Conservation (phyloP, 2,113 vertebrate species). For the Puma concolor region DNA sequence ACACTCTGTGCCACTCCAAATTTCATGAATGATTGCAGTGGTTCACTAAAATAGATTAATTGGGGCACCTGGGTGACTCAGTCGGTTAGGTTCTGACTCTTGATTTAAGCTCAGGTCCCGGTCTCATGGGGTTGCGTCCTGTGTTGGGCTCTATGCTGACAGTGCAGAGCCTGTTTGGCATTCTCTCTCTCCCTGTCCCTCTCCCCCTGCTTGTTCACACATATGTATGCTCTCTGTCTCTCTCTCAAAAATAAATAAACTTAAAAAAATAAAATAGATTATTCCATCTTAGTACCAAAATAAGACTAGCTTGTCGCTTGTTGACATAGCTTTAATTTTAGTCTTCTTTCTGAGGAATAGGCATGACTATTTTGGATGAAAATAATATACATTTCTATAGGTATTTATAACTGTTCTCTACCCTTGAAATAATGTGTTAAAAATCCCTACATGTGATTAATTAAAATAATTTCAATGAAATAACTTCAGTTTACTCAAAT, state of each 20-base stretch:
- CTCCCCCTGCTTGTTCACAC: too few species aligned
- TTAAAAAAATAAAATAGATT: neutral
- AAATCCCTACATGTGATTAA: neutral
- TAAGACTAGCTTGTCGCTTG: neutral
- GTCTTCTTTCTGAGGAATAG: neutral
- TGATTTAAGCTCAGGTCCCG: too few species aligned
- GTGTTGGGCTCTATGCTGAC: too few species aligned
- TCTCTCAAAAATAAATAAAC: too few species aligned
- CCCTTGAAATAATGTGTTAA: neutral
- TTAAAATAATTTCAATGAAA: slow-evolving; percentile 15
- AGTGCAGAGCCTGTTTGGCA: too few species aligned
- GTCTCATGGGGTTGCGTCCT: too few species aligned
- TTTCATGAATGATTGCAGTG: neutral
- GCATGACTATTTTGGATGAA: neutral
- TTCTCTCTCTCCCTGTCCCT: too few species aligned
- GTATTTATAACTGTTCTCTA: neutral
- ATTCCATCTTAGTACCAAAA: neutral
- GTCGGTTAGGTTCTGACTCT: too few species aligned
- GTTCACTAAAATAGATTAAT: neutral
- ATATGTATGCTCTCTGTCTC: too few species aligned
- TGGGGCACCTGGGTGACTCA: too few species aligned
- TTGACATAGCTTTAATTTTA: slow-evolving; percentile 15
- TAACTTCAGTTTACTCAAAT: slow-evolving; percentile 6
- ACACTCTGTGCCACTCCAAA: neutral
- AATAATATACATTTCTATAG: neutral